phyloP scores from a whole-genome alignment of 1,140 invertebrate genomes.

The Panagrolaimus sp. region DNA sequence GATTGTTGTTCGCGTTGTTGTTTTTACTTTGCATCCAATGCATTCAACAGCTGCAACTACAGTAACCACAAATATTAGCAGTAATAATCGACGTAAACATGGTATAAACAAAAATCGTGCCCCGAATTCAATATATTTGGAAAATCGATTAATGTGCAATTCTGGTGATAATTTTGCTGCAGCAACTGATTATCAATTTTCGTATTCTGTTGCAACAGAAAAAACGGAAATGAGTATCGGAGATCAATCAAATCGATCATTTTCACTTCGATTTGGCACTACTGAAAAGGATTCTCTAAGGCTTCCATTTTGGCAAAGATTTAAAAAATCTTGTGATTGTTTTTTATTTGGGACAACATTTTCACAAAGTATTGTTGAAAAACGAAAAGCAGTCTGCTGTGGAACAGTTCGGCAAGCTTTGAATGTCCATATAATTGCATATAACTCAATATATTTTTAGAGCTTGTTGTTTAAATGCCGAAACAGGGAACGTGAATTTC shows the following conservation, averaged over 20 bases:
- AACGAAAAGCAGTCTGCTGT: slow-evolving; percentile 3
- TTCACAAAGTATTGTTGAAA: background rate
- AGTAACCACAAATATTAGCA: background rate
- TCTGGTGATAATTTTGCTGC: slow-evolving; percentile 7
- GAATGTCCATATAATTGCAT: too few relatives aligned
- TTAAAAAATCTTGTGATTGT: background rate
- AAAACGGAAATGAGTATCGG: background rate
- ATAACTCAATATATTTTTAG: slow-evolving; percentile 23
- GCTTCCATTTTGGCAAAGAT: background rate
- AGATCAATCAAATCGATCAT: slow-evolving; percentile 1
- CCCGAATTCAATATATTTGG: background rate
- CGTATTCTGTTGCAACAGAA: background rate
- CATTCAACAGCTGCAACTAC: slow-evolving; percentile 14
- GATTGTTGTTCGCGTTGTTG: slow-evolving; percentile 39
- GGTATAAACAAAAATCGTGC: background rate
- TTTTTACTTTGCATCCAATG: slow-evolving; percentile 32
- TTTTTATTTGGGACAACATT: slow-evolving; percentile 5
- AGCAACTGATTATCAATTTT: too few relatives aligned
- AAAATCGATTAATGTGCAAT: background rate
- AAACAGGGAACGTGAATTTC: background rate
- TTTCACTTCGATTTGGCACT: background rate
- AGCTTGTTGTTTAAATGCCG: slow-evolving; percentile 18
- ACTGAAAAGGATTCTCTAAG: background rate
- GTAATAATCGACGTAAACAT: background rate
- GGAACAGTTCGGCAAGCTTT: slow-evolving; percentile 13